Conservation (phyloP, 2,113 vertebrate species). For the Casuarius casuarius region DNA sequence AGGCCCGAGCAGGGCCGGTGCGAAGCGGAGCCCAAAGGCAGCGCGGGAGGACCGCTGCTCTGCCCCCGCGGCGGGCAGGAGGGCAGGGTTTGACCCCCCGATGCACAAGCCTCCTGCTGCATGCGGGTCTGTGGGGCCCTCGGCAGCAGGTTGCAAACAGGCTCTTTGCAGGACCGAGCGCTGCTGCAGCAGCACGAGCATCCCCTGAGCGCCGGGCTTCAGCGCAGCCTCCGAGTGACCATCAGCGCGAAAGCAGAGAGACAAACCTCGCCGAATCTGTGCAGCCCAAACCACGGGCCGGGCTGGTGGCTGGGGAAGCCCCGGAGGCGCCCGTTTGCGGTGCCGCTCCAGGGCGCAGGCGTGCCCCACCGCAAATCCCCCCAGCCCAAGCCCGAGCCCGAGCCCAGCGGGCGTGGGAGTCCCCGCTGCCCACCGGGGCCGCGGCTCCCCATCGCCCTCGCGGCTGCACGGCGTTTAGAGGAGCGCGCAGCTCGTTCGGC, state of each 20-base stretch:
- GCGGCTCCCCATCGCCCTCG: not conserved
- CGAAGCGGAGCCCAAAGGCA: too few relatives aligned
- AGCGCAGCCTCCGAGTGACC: not conserved
- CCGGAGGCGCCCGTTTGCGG: not conserved
- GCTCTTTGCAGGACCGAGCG: not conserved
- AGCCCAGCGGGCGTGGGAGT: fast-evolving
- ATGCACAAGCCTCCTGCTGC: not conserved
- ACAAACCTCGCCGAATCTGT: not conserved
- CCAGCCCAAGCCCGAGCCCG: fast-evolving
- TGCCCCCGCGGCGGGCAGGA: not conserved
- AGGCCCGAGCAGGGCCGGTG: not conserved
- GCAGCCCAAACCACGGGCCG: fast-evolving
- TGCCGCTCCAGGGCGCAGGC: not conserved
- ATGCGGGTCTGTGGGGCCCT: not conserved
- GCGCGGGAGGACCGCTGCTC: not conserved
- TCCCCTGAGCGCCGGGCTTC: not conserved
- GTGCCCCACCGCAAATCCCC: too few relatives aligned
- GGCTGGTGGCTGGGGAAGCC: not conserved
- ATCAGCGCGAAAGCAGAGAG: not conserved
- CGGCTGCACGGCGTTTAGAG: not conserved
- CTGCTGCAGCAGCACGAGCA: not conserved
- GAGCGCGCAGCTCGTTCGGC: not conserved
- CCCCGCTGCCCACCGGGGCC: not conserved
- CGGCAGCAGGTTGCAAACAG: not conserved
- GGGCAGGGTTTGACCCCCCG: too few relatives aligned